Evolutionary conservation across 2,888 invertebrate species (phyloP).

Genomic region (Drosophila mimica): DNA sequence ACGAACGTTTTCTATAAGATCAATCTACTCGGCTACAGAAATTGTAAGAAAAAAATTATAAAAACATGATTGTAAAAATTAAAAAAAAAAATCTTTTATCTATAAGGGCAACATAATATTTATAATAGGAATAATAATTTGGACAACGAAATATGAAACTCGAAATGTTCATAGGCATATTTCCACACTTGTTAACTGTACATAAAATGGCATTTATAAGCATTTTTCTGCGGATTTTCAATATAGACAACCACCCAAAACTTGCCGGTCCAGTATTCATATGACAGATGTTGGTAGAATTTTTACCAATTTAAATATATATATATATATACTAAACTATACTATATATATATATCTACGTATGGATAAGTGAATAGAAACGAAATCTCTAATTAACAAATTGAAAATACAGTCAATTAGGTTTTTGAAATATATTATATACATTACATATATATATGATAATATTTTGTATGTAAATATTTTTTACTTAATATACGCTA

Average conservation of each 20-base stretch:
- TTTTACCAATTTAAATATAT: constrained; percentile 20
- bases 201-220: constrained; percentile 45
- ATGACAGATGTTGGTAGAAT: constrained; percentile 40
- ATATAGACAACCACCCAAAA: constrained; percentile 46
- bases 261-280: constrained; percentile 83
- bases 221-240: constrained; percentile 46
- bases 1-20: constrained; percentile 38
- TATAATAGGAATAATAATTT: constrained; percentile 1
- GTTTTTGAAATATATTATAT: constrained; percentile 39
- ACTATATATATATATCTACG: constrained; percentile 1
- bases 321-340: neutral
- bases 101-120: constrained; percentile 19
- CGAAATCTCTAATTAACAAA: constrained; percentile 24
- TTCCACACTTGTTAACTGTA: constrained; percentile 54
- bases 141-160: constrained; percentile 62
- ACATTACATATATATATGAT: constrained; percentile 42
- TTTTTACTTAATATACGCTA: constrained; percentile 44
- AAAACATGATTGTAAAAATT: neutral
- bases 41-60: neutral
- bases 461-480: constrained; percentile 40
- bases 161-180: constrained; percentile 23
- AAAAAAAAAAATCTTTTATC: neutral
- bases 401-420: constrained; percentile 54
- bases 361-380: constrained; percentile 2
- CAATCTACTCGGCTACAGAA: constrained; percentile 5